These are phyloP conservation scores for Cyanoliseus patagonus DNA, from an alignment of 2,113 vertebrate genomes.

Conservation along the genomic window DNA sequence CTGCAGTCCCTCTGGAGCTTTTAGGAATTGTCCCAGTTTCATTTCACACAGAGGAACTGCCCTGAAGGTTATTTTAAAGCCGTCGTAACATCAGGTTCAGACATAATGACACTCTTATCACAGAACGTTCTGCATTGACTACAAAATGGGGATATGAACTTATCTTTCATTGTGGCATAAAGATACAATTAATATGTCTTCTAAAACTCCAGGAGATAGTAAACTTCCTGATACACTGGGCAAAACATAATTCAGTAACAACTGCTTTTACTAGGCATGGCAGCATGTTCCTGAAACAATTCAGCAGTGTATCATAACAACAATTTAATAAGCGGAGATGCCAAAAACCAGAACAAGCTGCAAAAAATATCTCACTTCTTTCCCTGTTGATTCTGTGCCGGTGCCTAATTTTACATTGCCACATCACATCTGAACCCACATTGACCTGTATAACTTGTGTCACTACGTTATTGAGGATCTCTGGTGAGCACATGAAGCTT, in stretches of 20 bases:
- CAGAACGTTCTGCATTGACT: conserved; percentile 4
- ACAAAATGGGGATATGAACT: neutral
- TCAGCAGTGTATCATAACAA: neutral
- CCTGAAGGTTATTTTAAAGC: conserved; percentile 49
- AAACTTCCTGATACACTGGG: neutral
- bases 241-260: neutral
- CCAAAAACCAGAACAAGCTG: neutral
- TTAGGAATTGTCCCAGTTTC: conserved; percentile 36
- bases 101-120: neutral
- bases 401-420: neutral
- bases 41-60: neutral
- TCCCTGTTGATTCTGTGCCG: neutral
- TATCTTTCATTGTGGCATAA: neutral
- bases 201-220: neutral
- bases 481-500: neutral
- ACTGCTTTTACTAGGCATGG: neutral
- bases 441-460: neutral
- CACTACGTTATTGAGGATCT: neutral
- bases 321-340: neutral
- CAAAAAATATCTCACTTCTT: neutral
- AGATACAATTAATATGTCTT: neutral
- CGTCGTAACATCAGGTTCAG: neutral
- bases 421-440: neutral
- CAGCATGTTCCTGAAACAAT: neutral
- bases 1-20: neutral